Percentiles rank a stretch among this genome's conserved stretches.
Conservation (phyloP, 2,888 invertebrate species). For the Drosophila prolongata region DNA sequence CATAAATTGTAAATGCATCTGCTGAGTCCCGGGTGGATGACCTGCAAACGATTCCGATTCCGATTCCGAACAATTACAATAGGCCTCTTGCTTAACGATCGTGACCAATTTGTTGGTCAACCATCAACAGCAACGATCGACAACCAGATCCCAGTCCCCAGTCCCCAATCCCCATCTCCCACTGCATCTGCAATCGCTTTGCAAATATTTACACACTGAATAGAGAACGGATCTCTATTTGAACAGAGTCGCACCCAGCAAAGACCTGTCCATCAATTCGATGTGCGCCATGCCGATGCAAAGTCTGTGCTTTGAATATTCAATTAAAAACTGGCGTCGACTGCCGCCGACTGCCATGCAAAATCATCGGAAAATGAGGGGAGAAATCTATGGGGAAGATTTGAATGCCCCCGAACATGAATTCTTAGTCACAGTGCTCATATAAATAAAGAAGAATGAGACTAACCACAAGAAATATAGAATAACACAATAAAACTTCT, state of each 20-base stretch:
- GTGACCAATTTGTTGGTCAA: conserved; percentile 79
- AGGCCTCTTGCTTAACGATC: conserved; percentile 74
- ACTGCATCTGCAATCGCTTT: conserved; percentile 38
- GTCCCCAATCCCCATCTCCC: conserved; percentile 7
- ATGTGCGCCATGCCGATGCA: conserved; percentile 25
- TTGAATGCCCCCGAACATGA: conserved; percentile 2
- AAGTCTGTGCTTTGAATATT: conserved; percentile 61
- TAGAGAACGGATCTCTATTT: conserved; percentile 42
- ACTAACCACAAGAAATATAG: too few species aligned
- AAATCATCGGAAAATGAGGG: conserved; percentile 13
- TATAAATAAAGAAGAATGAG: too few species aligned
- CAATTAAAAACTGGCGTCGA: conserved; percentile 55
- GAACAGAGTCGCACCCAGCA: conserved; percentile 33
- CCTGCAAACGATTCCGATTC: conserved; percentile 38
- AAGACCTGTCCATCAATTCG: conserved; percentile 56
- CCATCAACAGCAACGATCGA: conserved; percentile 27
- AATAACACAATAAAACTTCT: too few species aligned
- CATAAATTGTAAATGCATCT: conserved; percentile 23
- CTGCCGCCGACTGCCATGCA: conserved; percentile 39
- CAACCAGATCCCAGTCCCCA: conserved; percentile 49
- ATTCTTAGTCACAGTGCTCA: not conserved
- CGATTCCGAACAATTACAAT: conserved; percentile 37
- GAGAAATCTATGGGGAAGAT: not conserved
- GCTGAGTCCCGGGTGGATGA: conserved; percentile 36
- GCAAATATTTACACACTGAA: conserved; percentile 69